Evolutionary conservation across 2,888 invertebrate species (phyloP).

Genomic region (Metellina segmentata): DNA sequence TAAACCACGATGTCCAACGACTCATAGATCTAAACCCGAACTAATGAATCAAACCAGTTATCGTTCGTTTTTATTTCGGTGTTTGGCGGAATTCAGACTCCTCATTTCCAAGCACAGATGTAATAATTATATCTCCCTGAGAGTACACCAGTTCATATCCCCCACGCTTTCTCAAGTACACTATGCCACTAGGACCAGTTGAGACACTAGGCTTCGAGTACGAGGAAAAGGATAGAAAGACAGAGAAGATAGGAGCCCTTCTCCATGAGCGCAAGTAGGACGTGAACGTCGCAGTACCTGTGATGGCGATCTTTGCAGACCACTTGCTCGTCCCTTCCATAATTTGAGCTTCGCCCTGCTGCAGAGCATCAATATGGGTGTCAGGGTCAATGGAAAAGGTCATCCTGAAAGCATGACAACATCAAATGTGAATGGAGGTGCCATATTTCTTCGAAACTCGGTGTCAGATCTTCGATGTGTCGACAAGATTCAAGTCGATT

Average conservation of each 20-base stretch:
- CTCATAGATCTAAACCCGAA: no score
- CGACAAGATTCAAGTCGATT: no score
- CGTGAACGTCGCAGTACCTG: constrained; percentile 86
- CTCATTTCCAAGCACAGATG: no score
- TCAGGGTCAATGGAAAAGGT: constrained; percentile 98
- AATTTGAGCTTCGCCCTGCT: constrained; percentile 98
- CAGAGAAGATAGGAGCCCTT: not conserved
- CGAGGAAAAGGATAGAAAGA: not conserved
- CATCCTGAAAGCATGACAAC: constrained; percentile 86
- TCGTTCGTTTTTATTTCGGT: no score
- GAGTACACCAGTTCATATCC: no score
- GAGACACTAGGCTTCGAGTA: constrained; percentile 13
- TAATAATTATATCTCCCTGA: no score
- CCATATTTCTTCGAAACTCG: constrained; percentile 13
- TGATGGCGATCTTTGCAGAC: constrained; percentile 99
- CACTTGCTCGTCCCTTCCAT: constrained; percentile 99
- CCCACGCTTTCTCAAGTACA: no score
- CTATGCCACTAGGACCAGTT: not conserved
- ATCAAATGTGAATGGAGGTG: constrained; percentile 69
- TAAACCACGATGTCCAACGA: no score
- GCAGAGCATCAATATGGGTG: constrained; percentile 98
- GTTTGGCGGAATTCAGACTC: no score
- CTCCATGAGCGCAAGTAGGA: not conserved
- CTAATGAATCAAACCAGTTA: no score
- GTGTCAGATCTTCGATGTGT: no score